Evolutionary conservation across 2,797 vertebrate species (phyloP).

Genomic region (Benthosema pterotum): DNA sequence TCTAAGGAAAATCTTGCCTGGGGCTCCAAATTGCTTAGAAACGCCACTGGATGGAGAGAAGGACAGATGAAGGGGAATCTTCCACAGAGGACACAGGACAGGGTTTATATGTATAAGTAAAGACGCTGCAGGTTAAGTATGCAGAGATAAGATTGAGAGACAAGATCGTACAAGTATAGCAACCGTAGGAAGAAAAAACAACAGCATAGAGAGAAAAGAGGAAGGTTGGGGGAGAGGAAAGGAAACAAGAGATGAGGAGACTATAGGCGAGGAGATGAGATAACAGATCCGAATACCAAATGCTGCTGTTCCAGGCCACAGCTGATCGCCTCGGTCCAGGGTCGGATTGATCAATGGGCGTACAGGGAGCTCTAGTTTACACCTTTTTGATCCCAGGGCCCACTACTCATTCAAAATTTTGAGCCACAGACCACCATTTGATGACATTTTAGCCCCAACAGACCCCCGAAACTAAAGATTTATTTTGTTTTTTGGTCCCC

Average conservation of each 20-base stretch:
- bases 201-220: conserved; percentile 13
- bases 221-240: not conserved
- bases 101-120: too few relatives aligned
- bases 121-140: not conserved
- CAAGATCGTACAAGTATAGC: not conserved
- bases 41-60: not conserved
- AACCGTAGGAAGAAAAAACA: not conserved
- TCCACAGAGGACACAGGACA: not conserved
- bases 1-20: too few relatives aligned
- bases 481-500: too few relatives aligned
- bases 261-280: conserved; percentile 12
- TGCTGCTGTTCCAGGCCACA: conserved; percentile 46
- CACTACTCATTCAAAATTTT: too few relatives aligned
- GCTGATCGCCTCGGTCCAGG: conserved; percentile 53
- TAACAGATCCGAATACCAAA: conserved; percentile 41
- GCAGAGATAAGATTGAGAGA: conserved; percentile 6
- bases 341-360: too few relatives aligned
- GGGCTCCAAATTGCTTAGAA: too few relatives aligned
- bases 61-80: not conserved
- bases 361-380: too few relatives aligned
- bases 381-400: too few relatives aligned
- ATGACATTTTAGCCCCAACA: too few relatives aligned
- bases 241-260: not conserved
- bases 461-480: too few relatives aligned
- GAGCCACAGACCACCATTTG: too few relatives aligned